A percentile compares a stretch with the other conserved stretches of the same genome.
phyloP scores from a whole-genome alignment of 2,797 vertebrate genomes.

The Enteromius treurensis region DNA sequence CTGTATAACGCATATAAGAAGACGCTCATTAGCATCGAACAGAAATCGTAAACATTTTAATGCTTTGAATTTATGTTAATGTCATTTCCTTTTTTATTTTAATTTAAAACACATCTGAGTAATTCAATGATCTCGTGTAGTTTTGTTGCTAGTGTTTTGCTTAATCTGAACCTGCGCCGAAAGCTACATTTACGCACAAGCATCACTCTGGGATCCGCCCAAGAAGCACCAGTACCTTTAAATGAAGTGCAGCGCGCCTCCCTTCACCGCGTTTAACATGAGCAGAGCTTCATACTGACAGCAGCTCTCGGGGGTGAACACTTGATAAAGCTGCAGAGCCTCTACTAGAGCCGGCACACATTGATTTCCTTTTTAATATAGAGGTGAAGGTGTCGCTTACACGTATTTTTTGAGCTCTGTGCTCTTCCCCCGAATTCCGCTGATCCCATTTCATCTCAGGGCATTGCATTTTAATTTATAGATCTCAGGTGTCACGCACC shows the following conservation, averaged over 20 bases:
- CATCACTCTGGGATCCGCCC: conserved; percentile 76
- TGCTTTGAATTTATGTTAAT: neutral
- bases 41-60: neutral
- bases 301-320: conserved; percentile 18
- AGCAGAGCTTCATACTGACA: conserved; percentile 8
- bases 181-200: conserved; percentile 57
- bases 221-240: conserved; percentile 68
- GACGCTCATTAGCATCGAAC: neutral
- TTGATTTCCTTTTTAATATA: conserved; percentile 2
- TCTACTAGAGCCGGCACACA: neutral
- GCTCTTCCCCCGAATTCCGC: neutral
- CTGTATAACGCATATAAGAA: too few relatives aligned
- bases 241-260: conserved; percentile 71
- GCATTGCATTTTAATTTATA: neutral
- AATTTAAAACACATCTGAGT: neutral
- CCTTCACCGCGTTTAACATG: conserved; percentile 50
- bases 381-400: neutral
- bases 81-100: neutral
- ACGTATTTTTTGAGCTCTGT: conserved; percentile 1
- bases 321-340: conserved; percentile 9
- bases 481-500: neutral
- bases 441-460: conserved; percentile 10
- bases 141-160: neutral
- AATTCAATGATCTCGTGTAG: neutral
- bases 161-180: neutral